Conservation (phyloP, 2,113 vertebrate genomes). For the Elanus axillaris region DNA sequence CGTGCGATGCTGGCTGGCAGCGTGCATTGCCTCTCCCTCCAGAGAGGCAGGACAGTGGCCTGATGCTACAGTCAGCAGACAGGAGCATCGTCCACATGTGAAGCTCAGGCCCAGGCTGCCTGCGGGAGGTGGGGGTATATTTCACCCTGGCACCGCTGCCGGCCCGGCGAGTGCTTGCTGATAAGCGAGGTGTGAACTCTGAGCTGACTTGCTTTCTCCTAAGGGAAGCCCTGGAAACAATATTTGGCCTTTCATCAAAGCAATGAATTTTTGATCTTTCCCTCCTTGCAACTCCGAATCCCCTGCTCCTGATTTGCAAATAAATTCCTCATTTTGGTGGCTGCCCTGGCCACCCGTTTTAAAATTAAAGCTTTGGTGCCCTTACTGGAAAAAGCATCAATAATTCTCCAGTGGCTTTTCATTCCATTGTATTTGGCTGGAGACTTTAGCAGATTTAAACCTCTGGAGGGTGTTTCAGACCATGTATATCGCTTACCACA, state of each 20-base stretch:
- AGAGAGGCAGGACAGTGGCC: neutral
- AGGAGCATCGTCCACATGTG: accelerated
- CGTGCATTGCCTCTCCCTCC: accelerated
- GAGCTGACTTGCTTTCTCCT: constrained; percentile 1
- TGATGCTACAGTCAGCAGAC: neutral
- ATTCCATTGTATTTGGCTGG: neutral
- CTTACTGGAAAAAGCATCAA: constrained; percentile 50
- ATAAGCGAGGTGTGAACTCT: neutral
- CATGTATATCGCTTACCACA: neutral
- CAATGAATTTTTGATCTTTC: constrained; percentile 69
- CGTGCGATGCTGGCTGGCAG: accelerated
- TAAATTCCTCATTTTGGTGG: constrained; percentile 65
- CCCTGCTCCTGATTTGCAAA: constrained; percentile 53
- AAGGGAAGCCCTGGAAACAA: constrained; percentile 22
- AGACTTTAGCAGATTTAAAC: constrained; percentile 62
- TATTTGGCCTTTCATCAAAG: constrained; percentile 66
- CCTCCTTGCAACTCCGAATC: constrained; percentile 38
- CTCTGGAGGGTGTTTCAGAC: constrained; percentile 37
- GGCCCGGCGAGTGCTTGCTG: neutral
- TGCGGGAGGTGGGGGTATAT: neutral
- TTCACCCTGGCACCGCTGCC: neutral
- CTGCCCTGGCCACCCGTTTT: constrained; percentile 59
- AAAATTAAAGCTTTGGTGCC: constrained; percentile 62
- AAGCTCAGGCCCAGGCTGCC: neutral
- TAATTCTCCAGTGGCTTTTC: constrained; percentile 43